A percentile compares a stretch with the other conserved stretches of the same genome.
These are phyloP conservation scores for Strix uralensis DNA, from an alignment of 2,113 vertebrate genomes.

Conservation along the genomic window DNA sequence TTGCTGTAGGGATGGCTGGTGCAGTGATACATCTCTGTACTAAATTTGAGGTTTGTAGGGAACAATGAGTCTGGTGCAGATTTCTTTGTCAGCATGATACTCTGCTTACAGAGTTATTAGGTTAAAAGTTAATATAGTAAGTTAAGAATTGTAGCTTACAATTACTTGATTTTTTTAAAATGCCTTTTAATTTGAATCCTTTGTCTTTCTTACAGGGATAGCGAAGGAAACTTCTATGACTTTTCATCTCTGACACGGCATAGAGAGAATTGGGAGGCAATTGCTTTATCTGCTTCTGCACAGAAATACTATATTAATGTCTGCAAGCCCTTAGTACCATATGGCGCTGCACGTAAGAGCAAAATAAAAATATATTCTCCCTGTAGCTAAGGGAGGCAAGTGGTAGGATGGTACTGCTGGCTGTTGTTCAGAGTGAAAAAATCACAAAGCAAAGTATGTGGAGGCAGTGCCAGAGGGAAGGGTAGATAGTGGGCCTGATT, in stretches of 20 bases:
- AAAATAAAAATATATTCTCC: neutral
- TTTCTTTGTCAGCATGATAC: neutral
- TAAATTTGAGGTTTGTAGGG: neutral
- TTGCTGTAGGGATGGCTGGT: neutral
- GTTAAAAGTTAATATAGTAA: neutral
- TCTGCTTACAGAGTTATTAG: neutral
- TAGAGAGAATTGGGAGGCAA: slow-evolving; percentile 85
- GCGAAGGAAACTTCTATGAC: slow-evolving; percentile 84
- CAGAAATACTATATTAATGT: slow-evolving; percentile 88
- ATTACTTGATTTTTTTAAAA: neutral
- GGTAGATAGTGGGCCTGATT: neutral
- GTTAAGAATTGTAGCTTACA: neutral
- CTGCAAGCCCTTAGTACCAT: slow-evolving; percentile 87
- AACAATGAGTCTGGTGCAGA: neutral
- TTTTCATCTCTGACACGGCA: slow-evolving; percentile 86
- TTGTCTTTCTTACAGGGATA: slow-evolving; percentile 75
- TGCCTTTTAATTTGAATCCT: neutral
- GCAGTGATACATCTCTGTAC: neutral
- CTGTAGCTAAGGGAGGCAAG: neutral
- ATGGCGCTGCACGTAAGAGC: slow-evolving; percentile 76
- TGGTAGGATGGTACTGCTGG: neutral
- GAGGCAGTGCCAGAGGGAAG: neutral
- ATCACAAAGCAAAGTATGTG: neutral
- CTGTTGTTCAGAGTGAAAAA: neutral
- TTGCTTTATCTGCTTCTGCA: slow-evolving; percentile 37